Base-by-base conservation (phyloP, 2,888 invertebrate genomes). In the Polydrusus pterygomalis region DNA sequence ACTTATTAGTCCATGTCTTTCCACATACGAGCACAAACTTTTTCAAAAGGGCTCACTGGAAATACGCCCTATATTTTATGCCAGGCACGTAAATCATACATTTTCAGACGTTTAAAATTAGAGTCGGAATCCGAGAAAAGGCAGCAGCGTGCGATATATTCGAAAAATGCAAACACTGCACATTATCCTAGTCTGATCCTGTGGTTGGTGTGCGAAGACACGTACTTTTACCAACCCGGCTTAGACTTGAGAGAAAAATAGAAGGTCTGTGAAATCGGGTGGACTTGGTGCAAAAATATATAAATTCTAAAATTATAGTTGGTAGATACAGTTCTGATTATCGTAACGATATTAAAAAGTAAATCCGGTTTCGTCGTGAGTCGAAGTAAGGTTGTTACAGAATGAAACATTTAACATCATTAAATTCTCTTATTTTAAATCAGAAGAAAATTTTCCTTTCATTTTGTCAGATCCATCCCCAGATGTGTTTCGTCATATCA, bases 91-190 rank as follows among this genome's bases (percentile, higher is more conserved):
- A 73, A 63, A 51, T 63, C 51, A 68, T 56, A 73, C 78, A 77
- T 79, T 79, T 79, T 69, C 72, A 79, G 78, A 79, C 75, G 68
- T 78, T 78, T 80, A 74, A 79, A 81, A 81, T 80, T 81, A 81
- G 79, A 78, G 74, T 65, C 73, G 75, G 70, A 75, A 76, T 76
- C 75, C 73, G 63, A 72, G 72, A 77, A 73, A 74, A 51, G 71
- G 69, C 65, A 72, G 74, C 76, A 70, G 56, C 67, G 40, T 72
- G 77, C 77, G 76, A 70, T 77, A 75, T 70, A 75, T 75, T 70
- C 64, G 69, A 77, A 79, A 79, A 80, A 78, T 79, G 77, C 79
- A 79, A 70, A 80, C 78, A 58, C 40, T 74, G 79, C 78, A 70
- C 70, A 70, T 70, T 49, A 70, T 70, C 62, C 62, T 8, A 13